A percentile compares a stretch with the other conserved stretches of the same genome.
These are phyloP conservation scores for Umimayanthus kanabou DNA, from an alignment of 92 coral and sea anemone species.

Conservation along the genomic window DNA sequence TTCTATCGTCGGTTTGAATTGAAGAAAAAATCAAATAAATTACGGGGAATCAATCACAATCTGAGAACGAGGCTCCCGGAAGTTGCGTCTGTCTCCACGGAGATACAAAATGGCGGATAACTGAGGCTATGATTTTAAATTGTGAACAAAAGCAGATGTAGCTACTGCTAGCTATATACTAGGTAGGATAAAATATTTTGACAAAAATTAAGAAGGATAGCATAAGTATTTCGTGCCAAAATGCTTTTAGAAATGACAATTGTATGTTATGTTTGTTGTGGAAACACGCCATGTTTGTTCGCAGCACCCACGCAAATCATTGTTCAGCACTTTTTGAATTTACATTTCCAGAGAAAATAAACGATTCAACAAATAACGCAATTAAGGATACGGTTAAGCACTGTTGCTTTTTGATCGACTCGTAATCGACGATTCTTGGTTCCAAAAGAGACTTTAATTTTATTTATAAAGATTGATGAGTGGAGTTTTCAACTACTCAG, in stretches of 20 bases:
- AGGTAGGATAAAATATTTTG: not conserved
- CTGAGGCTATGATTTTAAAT: not conserved
- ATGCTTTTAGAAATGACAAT: not conserved
- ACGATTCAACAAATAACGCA: not conserved
- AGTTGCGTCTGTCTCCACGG: not conserved
- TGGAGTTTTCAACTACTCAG: not conserved
- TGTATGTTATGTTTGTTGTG: constrained; percentile 27
- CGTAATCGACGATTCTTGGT: not conserved
- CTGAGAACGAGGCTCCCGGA: not conserved
- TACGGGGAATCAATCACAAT: no score
- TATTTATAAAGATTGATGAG: not conserved
- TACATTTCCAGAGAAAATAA: constrained; percentile 13
- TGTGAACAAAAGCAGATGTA: not conserved
- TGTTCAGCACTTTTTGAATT: constrained; percentile 31
- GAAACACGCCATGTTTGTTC: constrained; percentile 20
- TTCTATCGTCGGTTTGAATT: no score
- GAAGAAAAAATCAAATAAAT: no score
- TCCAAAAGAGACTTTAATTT: no score
- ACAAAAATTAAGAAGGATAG: not conserved
- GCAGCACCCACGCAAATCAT: constrained; percentile 9
- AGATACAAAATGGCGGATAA: constrained; percentile 15
- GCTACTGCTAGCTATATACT: not conserved
- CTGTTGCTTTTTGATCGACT: not conserved
- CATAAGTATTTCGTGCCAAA: not conserved
- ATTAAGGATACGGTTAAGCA: not conserved